Evolutionary conservation across 2,888 invertebrate genomes (phyloP).

Genomic region (Trichogramma evanescens): DNA sequence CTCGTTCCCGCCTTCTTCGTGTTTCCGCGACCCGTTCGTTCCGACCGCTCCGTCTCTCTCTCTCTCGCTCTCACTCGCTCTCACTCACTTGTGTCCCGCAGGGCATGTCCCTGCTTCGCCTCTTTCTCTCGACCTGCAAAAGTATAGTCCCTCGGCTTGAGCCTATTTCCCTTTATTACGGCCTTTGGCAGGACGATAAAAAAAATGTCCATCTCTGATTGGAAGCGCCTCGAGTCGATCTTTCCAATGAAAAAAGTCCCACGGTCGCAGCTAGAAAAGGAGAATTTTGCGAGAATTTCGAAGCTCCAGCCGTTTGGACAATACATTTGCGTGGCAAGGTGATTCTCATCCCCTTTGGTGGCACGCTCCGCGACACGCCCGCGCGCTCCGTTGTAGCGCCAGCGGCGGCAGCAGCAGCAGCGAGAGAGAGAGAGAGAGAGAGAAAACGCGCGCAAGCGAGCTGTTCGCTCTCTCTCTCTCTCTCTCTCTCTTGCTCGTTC

Average conservation of each 20-base stretch:
- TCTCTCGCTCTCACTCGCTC: slow-evolving; percentile 5
- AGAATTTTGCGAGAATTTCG: slow-evolving; percentile 31
- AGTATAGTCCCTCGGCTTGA: slow-evolving; percentile 29
- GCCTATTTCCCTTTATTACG: background rate
- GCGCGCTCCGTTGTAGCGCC: slow-evolving; percentile 43
- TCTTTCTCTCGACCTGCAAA: slow-evolving; percentile 16
- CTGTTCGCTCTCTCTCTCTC: slow-evolving; percentile 13
- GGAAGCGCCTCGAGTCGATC: background rate
- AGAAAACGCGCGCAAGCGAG: background rate
- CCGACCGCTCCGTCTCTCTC: slow-evolving; percentile 45
- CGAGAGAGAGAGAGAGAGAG: slow-evolving; percentile 33
- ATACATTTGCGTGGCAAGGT: slow-evolving; percentile 37
- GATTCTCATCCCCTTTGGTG: slow-evolving; percentile 47
- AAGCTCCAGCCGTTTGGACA: slow-evolving; percentile 28
- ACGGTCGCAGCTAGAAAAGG: rapidly evolving
- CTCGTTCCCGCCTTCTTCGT: slow-evolving; percentile 45
- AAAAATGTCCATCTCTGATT: slow-evolving; percentile 33
- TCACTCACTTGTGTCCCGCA: slow-evolving; percentile 37
- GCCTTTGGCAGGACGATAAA: slow-evolving; percentile 6
- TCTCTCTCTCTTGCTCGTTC: slow-evolving; percentile 22
- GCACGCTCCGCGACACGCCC: slow-evolving; percentile 49
- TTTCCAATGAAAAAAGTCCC: too few relatives aligned
- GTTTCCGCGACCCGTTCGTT: slow-evolving; percentile 44
- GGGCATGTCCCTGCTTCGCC: slow-evolving; percentile 42
- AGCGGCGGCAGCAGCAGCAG: slow-evolving; percentile 29